Base-by-base conservation (phyloP, 2,888 invertebrate species). In the Galerucella calmariensis region DNA sequence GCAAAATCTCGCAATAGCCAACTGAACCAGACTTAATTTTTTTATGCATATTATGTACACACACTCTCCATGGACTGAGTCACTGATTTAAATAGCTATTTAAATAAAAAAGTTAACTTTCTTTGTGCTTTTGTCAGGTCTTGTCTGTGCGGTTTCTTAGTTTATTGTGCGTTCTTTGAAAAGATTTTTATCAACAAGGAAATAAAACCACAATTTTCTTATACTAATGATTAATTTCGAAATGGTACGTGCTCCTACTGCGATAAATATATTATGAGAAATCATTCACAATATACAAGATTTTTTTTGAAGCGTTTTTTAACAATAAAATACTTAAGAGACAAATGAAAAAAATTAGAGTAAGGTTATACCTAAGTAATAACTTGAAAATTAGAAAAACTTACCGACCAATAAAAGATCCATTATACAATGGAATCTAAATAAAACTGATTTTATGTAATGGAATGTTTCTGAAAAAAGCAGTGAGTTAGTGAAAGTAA, bases 11-110 rank as follows among this genome's bases (percentile, higher is more conserved):
- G 53, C 53, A 53, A 53, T 53, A 53, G 16, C 51, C 51, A 51
- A 51, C 53, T 53, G 53, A 53, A 53, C 53, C 53, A 53, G 53
- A 53, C 53, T 53, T 53, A n/a, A 53, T 53, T 53, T 53, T 51
- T 53, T 53, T 53, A 53, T 53, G 53, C 53, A n/a, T 53, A n/a
- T 27, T 20, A 27, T n/a, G 53, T 5, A n/a, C 53, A 53, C 14
- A 53, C 14, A 53, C 16, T 53, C 53, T n/a, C 53, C n/a, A 48
- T 48, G 48, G 14, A 53, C 14, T 53, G 53, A 53, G n/a, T 53
- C 53, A 53, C n/a, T 53, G 53, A 53, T 53, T 53, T 53, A 53
- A 51, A 51, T 51, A 51, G 51, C 10, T 46, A 46, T 46, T 46
- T 12, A 10, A 48, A 48, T 48, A 48, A 48, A 20, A 20, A 53